These are phyloP conservation scores for Anguilla anguilla DNA, from an alignment of 2,797 vertebrate species.

Conservation along the genomic window DNA sequence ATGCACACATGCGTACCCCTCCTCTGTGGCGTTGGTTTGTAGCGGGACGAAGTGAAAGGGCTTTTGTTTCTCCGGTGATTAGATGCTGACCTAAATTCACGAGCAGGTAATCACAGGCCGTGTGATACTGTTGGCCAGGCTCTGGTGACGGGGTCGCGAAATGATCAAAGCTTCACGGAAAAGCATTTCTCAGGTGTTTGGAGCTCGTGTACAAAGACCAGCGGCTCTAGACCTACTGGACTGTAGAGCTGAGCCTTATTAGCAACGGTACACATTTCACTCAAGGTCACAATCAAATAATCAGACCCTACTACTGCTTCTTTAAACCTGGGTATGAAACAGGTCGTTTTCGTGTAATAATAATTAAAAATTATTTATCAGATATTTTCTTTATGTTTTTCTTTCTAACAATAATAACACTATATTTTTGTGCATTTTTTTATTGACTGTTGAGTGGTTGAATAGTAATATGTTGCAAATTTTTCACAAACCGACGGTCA, in stretches of 20 bases:
- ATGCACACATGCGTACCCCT: conserved; percentile 22
- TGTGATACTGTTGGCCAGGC: conserved; percentile 49
- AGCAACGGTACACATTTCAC: background rate
- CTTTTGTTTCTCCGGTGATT: conserved; percentile 42
- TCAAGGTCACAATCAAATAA: background rate
- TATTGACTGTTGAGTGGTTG: no score
- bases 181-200: conserved; percentile 49
- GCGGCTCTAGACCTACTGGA: conserved; percentile 38
- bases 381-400: no score
- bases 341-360: no score
- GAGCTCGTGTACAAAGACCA: conserved; percentile 56
- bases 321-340: no score
- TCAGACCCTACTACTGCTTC: no score
- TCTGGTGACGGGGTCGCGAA: conserved; percentile 45
- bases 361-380: background rate
- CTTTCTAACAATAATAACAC: no score
- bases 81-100: conserved; percentile 47
- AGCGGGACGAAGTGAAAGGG: conserved; percentile 35
- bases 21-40: conserved; percentile 31
- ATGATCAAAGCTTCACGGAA: conserved; percentile 34
- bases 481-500: no score
- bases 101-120: conserved; percentile 22
- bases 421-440: no score
- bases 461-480: no score
- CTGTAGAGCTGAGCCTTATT: background rate